Conservation (phyloP, 2,113 vertebrate genomes). For the Benitochromis conjunctus region DNA sequence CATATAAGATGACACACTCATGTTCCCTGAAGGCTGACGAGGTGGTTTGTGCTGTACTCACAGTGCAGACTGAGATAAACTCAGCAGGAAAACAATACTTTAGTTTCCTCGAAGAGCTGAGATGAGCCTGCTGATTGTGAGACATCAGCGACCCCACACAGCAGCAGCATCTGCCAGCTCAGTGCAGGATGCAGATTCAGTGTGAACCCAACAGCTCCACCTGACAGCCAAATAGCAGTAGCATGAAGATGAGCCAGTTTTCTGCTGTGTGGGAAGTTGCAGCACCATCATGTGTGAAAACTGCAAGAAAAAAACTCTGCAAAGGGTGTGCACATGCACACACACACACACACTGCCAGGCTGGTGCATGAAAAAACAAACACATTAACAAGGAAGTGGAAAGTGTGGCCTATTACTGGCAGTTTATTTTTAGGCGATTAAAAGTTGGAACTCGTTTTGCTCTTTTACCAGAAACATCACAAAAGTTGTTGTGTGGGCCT, state of each 20-base stretch:
- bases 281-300: not conserved
- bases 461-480: not conserved
- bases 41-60: not conserved
- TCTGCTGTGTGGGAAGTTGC: not conserved
- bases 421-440: slow-evolving; percentile 10
- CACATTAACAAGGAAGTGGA: not conserved
- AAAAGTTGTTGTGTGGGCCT: not conserved
- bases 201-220: not conserved
- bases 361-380: not conserved
- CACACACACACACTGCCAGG: not conserved
- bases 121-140: not conserved
- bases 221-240: not conserved
- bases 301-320: not conserved
- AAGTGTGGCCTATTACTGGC: not conserved
- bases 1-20: not conserved
- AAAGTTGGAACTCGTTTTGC: not conserved
- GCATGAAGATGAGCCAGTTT: not conserved
- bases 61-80: not conserved
- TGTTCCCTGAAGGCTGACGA: not conserved
- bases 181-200: not conserved
- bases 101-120: not conserved
- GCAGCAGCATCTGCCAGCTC: not conserved
- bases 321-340: not conserved
- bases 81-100: not conserved
- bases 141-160: not conserved